A percentile compares a stretch with the other conserved stretches of the same genome.
Conservation (phyloP, 2,113 vertebrate genomes). For the Amblyornis subalaris region DNA sequence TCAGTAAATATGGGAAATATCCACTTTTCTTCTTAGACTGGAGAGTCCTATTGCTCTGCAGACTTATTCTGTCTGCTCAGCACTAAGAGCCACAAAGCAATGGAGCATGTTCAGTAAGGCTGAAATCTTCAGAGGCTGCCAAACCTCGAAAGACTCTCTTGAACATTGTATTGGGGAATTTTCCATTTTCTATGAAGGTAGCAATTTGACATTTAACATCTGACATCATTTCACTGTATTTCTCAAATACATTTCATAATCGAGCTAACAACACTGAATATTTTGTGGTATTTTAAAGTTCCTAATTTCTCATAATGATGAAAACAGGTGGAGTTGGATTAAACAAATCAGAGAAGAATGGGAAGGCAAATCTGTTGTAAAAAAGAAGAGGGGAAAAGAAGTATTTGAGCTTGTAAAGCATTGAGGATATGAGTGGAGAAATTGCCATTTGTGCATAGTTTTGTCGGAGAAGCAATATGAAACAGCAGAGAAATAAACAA, state of each 20-base stretch:
- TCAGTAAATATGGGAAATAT: not conserved
- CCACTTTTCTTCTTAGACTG: not conserved
- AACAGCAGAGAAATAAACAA: not conserved
- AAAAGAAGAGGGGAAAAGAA: not conserved
- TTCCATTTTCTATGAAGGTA: not conserved
- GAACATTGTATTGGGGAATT: not conserved
- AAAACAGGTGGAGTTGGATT: not conserved
- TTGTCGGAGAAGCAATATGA: not conserved
- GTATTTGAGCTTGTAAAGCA: not conserved
- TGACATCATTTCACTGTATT: not conserved
- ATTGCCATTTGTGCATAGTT: not conserved
- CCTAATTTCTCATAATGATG: not conserved
- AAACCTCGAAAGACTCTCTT: not conserved
- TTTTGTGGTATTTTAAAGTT: not conserved
- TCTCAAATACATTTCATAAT: not conserved
- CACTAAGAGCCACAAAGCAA: not conserved
- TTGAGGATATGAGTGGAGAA: not conserved
- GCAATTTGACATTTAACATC: not conserved
- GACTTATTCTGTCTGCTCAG: not conserved
- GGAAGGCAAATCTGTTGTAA: not conserved
- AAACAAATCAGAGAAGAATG: not conserved
- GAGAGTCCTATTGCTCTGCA: not conserved
- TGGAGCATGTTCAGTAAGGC: not conserved
- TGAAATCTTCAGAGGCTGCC: not conserved
- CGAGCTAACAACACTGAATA: not conserved